Evolutionary conservation across 2,113 vertebrate species (phyloP).

Genomic region (Hyaena hyaena): DNA sequence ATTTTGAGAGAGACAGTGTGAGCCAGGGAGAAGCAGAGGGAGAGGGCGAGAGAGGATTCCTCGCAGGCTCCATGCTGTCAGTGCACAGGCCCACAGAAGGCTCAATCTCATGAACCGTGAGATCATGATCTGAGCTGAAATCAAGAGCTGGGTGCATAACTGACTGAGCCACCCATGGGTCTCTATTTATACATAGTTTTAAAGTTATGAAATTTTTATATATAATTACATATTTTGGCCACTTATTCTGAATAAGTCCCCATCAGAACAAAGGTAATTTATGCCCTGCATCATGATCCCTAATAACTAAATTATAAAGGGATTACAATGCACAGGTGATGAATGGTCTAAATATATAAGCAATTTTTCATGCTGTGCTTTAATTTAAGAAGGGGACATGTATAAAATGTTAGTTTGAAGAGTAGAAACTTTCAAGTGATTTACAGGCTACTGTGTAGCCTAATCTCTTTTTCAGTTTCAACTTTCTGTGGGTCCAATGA

Average conservation of each 20-base stretch:
- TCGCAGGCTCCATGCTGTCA: too few relatives aligned
- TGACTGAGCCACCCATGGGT: too few relatives aligned
- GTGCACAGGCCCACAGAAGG: too few relatives aligned
- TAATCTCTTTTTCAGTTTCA: slow-evolving; percentile 46
- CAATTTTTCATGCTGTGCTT: slow-evolving; percentile 28
- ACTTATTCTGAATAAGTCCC: slow-evolving; percentile 13
- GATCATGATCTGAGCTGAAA: too few relatives aligned
- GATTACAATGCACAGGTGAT: neutral
- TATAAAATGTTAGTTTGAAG: slow-evolving; percentile 16
- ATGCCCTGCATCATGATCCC: neutral
- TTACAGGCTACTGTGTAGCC: neutral
- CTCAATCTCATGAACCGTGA: too few relatives aligned
- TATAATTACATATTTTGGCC: neutral
- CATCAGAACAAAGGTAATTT: slow-evolving; percentile 10
- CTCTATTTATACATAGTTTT: neutral
- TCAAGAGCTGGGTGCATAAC: too few relatives aligned
- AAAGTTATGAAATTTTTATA: slow-evolving; percentile 25
- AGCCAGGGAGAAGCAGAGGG: too few relatives aligned
- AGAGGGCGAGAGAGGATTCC: too few relatives aligned
- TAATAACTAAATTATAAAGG: slow-evolving; percentile 47
- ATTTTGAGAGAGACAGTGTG: too few relatives aligned
- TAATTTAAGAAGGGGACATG: slow-evolving; percentile 43
- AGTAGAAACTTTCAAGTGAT: slow-evolving; percentile 51
- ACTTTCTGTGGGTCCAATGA: neutral
- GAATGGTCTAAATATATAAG: neutral